Base-by-base conservation (phyloP, 2,888 invertebrate species). In the Drosophila nr. perissopoda region DNA sequence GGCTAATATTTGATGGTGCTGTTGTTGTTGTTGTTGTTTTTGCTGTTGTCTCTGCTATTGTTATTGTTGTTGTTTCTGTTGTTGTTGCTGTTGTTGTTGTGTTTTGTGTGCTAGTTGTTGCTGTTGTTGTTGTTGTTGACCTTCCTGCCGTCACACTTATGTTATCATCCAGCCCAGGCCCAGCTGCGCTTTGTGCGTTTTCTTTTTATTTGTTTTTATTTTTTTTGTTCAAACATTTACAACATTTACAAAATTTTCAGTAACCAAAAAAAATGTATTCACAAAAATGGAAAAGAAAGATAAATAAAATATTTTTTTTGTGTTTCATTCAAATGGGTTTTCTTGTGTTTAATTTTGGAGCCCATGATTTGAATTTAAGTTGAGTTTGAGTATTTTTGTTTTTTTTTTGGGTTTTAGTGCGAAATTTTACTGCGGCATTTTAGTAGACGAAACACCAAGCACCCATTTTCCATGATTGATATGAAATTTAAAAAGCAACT, bases 121-220 rank as follows among this genome's bases (percentile, higher is more conserved):
- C 71, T 75, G 78, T 64, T 73, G 81, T 69, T 76, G 82, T 66
- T 66, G 78, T 82, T 83, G 89, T 80, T 86, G 95, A 95, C 95
- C 95, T 95, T 95, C 95, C 95, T 95, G 95, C 95, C 95, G 95
- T 94, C 94, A 91, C 85, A 85, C 90, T 90, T 75, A 79, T 74
- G 89, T 90, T 87, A 76, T 87, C 90, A 82, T 85, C 90, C 90
- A 89, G 68, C 68, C 68, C 82, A 83, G 85, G 89, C 90, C 91
- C 93, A 92, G 91, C 92, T 92, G 92, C 89, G 90, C 87, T 90
- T 84, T 80, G 83, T 82, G 79, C 78, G 71, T 73, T 76, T 82
- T 80, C 85, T 79, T 83, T 71, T 57, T 75, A 60, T 72, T 78
- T 66, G 63, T 73, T 67, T 71, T 53, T 7, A 18, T 58, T 69